phyloP scores from a whole-genome alignment of 2,888 invertebrate genomes.

The Dolichopus griseipennis region DNA sequence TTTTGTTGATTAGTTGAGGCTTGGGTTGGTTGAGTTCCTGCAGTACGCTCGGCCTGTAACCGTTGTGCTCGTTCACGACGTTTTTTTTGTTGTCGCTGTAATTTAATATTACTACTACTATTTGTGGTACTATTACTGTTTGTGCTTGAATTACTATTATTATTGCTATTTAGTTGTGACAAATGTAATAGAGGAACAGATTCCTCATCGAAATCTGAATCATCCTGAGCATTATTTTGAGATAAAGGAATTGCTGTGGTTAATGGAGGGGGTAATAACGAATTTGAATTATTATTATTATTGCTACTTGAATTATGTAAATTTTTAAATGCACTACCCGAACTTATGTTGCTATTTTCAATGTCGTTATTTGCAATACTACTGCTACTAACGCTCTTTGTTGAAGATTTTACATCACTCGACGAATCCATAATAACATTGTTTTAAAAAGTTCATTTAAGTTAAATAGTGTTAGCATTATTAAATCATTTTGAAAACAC shows the following conservation, averaged over 20 bases:
- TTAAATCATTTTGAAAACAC: neutral
- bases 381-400: neutral
- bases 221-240: neutral
- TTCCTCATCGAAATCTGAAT: slow-evolving; percentile 12
- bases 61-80: slow-evolving; percentile 86
- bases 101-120: slow-evolving; percentile 35
- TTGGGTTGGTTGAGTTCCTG: slow-evolving; percentile 42
- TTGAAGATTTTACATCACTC: neutral
- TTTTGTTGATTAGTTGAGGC: slow-evolving; percentile 17
- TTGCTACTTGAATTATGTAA: neutral
- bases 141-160: neutral
- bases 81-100: slow-evolving; percentile 62
- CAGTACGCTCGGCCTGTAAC: slow-evolving; percentile 76
- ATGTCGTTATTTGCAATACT: neutral
- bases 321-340: neutral
- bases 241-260: neutral
- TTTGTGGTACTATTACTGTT: neutral
- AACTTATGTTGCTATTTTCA: neutral
- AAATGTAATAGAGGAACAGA: slow-evolving; percentile 7
- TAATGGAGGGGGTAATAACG: neutral
- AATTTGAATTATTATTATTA: slow-evolving; percentile 7
- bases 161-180: neutral
- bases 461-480: neutral
- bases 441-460: neutral
- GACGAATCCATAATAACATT: neutral